Evolutionary conservation across 37 sponge, comb jelly and placozoan species (phyloP).

Genomic region (Diacarnus erythraeanus): DNA sequence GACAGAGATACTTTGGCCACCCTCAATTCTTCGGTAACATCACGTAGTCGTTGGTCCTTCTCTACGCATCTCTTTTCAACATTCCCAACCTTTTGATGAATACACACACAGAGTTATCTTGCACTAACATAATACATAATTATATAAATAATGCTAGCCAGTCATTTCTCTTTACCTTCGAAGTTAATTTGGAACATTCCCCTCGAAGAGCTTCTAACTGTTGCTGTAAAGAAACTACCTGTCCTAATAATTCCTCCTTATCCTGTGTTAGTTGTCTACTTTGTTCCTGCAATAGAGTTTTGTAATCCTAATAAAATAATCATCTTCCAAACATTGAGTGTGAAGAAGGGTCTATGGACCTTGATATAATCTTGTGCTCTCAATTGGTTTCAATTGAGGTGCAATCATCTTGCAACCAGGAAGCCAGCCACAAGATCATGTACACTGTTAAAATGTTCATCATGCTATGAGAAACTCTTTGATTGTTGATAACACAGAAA

Average conservation of each 20-base stretch:
- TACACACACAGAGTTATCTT: neutral
- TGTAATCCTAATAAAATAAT: too few species aligned
- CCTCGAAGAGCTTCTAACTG: conserved; percentile 20
- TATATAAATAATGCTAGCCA: neutral
- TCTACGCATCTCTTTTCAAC: conserved; percentile 12
- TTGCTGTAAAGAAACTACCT: conserved; percentile 31
- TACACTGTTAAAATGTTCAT: too few species aligned
- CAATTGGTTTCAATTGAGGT: too few species aligned
- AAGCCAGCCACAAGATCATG: too few species aligned
- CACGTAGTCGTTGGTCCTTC: conserved; percentile 18
- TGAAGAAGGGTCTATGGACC: too few species aligned
- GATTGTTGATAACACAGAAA: too few species aligned
- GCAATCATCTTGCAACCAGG: too few species aligned
- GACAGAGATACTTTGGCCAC: conserved; percentile 15
- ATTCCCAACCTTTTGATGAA: conserved; percentile 12
- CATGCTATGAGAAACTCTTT: too few species aligned
- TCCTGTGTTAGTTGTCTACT: conserved; percentile 26
- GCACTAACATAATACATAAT: neutral
- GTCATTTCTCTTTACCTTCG: conserved; percentile 9
- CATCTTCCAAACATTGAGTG: too few species aligned
- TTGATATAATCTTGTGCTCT: too few species aligned
- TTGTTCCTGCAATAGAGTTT: too few species aligned
- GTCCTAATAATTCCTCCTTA: conserved; percentile 38
- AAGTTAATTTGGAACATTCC: conserved; percentile 16
- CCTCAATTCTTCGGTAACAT: conserved; percentile 11